Evolutionary conservation across 2,113 vertebrate species (phyloP), one percentile per base, ranked within the genome.

Genomic region (Benitochromis conjunctus): DNA sequence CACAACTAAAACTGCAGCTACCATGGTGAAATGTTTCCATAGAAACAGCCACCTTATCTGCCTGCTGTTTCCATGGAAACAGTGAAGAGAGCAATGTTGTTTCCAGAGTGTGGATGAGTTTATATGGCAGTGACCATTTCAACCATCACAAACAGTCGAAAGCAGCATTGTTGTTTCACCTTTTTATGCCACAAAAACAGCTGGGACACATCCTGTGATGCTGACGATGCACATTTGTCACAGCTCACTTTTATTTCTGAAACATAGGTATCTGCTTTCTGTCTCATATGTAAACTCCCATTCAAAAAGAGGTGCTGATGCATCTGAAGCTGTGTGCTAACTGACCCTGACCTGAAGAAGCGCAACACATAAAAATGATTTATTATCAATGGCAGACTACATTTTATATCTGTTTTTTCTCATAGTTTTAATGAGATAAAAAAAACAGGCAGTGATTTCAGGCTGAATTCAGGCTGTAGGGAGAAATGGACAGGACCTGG

Each of bases 41-140:
- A 86, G 88, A 74, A 90, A 91, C 86, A 86, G 78, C 51, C 64
- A 69, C 53, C 24, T 79, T 14, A 24, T 81, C 24, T 16, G 31
- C 6, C 48, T 41, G n/a, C 84, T 82, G 91, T 93, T 90, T 85
- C 92, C 82, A 87, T 93, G 86, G 84, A 79, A 88, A 89, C 87
- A 54, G 2, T 11, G 29, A 81, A n/a, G 41, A 54, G 71, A 58
- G 24, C 34, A 80, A 16, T 56, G 53, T 4, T 56, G 34, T 16
- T 56, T 41, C 34, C 34, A 46, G 18, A 29, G 66, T 5, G 24
- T 46, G 5, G 31, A 24, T 53, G 60, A 26, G 46, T 69, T 24
- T 55, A 69, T n/a, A 41, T 29, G 48, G 41, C 62, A 55, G 80
- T 41, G 80, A 57, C 77, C 54, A 10, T 57, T 57, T 79, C 34